Base-by-base conservation (phyloP, 2,113 vertebrate genomes). In the Cyanoramphus novaezelandiae region DNA sequence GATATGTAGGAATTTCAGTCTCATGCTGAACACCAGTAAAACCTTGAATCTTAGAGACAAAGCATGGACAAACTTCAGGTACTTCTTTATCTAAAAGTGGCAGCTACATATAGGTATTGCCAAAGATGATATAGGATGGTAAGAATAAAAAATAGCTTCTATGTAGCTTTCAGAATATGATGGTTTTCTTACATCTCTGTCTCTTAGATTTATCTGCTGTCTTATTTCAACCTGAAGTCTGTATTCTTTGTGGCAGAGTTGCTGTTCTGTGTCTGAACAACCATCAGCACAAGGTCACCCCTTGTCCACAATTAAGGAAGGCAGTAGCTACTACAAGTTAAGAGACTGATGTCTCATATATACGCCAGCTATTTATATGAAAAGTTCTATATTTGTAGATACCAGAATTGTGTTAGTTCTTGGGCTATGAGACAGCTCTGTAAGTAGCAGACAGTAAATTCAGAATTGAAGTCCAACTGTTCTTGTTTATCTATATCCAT, bases 381-480 rank as follows among this genome's bases (percentile, higher is more conserved):
- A 31, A 90, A 91, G 52, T 69, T 82, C 75, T 86, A 5, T 80
- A 82, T 65, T 77, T 80, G 23, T 76, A 85, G 85, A 85, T 80
- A 90, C 4, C 31, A 57, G 24, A 83, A 81, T 53, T 60, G 21
- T 14, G 5, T 64, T 83, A 72, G 79, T 35, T 83, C 71, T 88
- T 76, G 31, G 86, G 47, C 82, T 60, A 35, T 9, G 28, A 95
- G 44, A 72, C 49, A 71, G 53, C 14, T 65, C 80, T 95, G 72
- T 78, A 95, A 96, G 92, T 72, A 92, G 86, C n/a, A 79, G 47
- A 59, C 21, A 83, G 55, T 64, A 55, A 86, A 94, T 64, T 67
- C 77, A 93, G 76, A 88, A 86, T 1, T 60, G 39, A 95, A 60
- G 72, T 80, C 64, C n/a, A 82, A 91, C 72, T 92, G 76, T 52